Conservation (phyloP, 2,113 vertebrate genomes). For the Plotosus lineatus region DNA sequence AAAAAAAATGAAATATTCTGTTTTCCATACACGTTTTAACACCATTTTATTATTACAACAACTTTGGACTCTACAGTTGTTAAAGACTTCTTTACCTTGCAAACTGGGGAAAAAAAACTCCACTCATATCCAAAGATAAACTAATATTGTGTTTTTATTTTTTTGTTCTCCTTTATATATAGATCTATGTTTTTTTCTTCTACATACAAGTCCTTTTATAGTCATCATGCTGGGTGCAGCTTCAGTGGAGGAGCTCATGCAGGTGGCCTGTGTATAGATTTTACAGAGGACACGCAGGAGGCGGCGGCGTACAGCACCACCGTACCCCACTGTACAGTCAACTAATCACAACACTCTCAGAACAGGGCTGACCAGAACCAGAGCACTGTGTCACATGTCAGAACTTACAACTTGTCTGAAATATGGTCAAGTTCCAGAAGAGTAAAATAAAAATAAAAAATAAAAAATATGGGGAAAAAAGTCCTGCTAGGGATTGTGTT, state of each 20-base stretch:
- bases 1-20: neutral
- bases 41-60: too few relatives aligned
- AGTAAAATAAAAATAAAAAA: neutral
- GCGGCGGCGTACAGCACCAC: slow-evolving; percentile 42
- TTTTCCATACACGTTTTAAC: too few relatives aligned
- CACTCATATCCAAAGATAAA: slow-evolving; percentile 72
- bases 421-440: slow-evolving; percentile 39
- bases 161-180: slow-evolving; percentile 68
- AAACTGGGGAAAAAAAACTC: slow-evolving; percentile 51
- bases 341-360: slow-evolving; percentile 51
- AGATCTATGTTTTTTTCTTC: slow-evolving; percentile 65
- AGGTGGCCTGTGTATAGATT: slow-evolving; percentile 64
- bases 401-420: slow-evolving; percentile 30
- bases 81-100: neutral
- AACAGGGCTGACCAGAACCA: slow-evolving; percentile 46
- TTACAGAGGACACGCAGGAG: slow-evolving; percentile 62
- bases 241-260: slow-evolving; percentile 77
- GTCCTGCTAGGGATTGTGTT: slow-evolving; percentile 51
- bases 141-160: slow-evolving; percentile 78
- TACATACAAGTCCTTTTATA: slow-evolving; percentile 73
- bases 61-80: neutral
- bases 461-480: neutral
- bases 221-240: slow-evolving; percentile 78
- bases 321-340: slow-evolving; percentile 49
- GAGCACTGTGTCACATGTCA: slow-evolving; percentile 30